Evolutionary conservation across 2,113 vertebrate species (phyloP).

Genomic region (Datnioides undecimradiatus): DNA sequence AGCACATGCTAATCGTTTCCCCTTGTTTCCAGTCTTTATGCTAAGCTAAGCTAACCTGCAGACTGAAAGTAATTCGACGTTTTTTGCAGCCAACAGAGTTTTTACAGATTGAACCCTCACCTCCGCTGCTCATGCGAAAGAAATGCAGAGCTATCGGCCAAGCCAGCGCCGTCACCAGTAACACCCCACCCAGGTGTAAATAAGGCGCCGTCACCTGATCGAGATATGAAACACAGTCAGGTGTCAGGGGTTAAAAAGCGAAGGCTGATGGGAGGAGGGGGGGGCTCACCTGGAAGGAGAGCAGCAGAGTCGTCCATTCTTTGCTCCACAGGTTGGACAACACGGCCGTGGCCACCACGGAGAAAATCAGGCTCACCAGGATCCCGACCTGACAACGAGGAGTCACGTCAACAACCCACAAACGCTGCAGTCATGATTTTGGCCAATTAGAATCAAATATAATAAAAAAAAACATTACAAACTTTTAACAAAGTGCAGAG

Average conservation of each 20-base stretch:
- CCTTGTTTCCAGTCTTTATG: not conserved
- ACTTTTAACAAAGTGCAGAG: too few species aligned
- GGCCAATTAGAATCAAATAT: too few species aligned
- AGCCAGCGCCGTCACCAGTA: constrained; percentile 84
- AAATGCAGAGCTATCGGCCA: constrained; percentile 89
- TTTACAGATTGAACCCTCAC: constrained; percentile 64
- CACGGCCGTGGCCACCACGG: constrained; percentile 75
- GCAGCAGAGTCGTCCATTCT: constrained; percentile 84
- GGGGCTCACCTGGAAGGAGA: constrained; percentile 88
- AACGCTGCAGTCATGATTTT: too few species aligned
- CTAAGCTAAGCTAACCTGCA: not conserved
- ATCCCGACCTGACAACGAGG: constrained; percentile 81
- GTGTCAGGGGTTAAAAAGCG: not conserved
- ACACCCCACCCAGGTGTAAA: constrained; percentile 87
- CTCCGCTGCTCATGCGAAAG: constrained; percentile 84
- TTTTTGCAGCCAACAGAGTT: not conserved
- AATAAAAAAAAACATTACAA: too few species aligned
- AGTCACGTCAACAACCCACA: not conserved
- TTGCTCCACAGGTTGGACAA: constrained; percentile 84
- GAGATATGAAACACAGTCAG: not conserved
- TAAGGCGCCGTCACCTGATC: constrained; percentile 88
- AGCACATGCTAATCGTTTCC: not conserved
- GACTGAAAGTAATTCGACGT: not conserved
- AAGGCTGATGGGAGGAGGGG: not conserved
- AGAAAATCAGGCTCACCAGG: constrained; percentile 81